Evolutionary conservation across 1,140 invertebrate genomes (phyloP), one percentile per base, ranked within the genome.

Genomic region (Pantala flavescens): DNA sequence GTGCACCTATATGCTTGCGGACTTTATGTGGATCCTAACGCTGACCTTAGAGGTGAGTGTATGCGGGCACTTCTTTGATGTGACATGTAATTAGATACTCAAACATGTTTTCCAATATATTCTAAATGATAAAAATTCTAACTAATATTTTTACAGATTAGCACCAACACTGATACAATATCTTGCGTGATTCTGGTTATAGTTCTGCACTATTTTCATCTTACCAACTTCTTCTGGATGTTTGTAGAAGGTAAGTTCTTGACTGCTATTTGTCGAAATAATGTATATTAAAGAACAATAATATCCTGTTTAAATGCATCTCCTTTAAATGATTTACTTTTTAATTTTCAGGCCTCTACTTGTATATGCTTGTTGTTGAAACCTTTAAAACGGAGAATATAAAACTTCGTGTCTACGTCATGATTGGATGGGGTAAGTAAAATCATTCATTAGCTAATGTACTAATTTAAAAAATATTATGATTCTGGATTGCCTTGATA

Each of bases 191-290:
- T 89, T 42, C 82, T 95, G 43, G 88, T 91, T 74, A 88, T 91
- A 43, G 84, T 94, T 77, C 88, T 93, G 78, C 93, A 95, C 82
- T 98, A 97, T 82, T 94, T 96, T 79, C 92, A 95, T 80, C 85
- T 94, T 71, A 96, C 95, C 2, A 98, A 95, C 82, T 98, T 97
- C 83, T 98, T 96, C 84, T 98, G 96, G 96, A 98, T 98, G 95
- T 93, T 98, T 81, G 93, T 98, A 0, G 96, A 98, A 89, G 96
- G 95, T 94, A 86, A 88, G 49, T 63, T 63, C 1, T 1, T 36
- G 9, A 36, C 28, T 36, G 9, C 3, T 36, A 36, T 36, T 36
- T 36, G 2, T 2, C 9, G 28, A 36, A 36, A 36, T 36, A 36
- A 5, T n/a, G n/a, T n/a, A n/a, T n/a, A n/a, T n/a, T n/a, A n/a